Conservation (phyloP, 2,888 invertebrate genomes). For the Esperia sulphurella region DNA sequence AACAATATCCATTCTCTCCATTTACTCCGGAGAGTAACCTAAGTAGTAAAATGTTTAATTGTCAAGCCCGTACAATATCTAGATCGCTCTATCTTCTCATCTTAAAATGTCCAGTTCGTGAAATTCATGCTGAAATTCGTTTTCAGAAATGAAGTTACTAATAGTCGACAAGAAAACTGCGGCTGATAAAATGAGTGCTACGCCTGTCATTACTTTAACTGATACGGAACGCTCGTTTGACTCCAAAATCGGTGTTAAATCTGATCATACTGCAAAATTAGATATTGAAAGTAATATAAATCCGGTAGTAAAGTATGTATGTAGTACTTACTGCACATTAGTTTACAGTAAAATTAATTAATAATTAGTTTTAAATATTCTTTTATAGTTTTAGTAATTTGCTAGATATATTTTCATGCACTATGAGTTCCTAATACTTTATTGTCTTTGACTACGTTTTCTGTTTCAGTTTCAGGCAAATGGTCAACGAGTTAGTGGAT, state of each 20-base stretch:
- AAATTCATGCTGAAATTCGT: no score
- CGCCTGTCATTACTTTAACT: constrained; percentile 9
- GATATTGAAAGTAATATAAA: background rate
- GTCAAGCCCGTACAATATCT: background rate
- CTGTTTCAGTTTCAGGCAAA: background rate
- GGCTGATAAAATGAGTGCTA: constrained; percentile 1
- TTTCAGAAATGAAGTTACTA: constrained; percentile 9
- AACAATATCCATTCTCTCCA: no score
- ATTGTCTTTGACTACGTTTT: no score
- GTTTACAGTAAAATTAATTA: no score
- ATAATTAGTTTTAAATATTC: no score
- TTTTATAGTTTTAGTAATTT: no score
- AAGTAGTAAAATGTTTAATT: no score
- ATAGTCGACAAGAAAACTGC: background rate
- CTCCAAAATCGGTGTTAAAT: background rate
- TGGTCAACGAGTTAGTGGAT: background rate
- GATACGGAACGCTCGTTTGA: constrained; percentile 5
- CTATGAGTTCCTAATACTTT: no score
- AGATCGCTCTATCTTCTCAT: no score
- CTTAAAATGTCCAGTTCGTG: background rate
- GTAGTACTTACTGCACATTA: no score
- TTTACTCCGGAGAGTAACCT: no score
- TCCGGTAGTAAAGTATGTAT: background rate
- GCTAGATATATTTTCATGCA: no score
- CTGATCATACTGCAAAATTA: background rate